Base-by-base conservation (phyloP, 2,888 invertebrate genomes). In the Cosmia pyralina region DNA sequence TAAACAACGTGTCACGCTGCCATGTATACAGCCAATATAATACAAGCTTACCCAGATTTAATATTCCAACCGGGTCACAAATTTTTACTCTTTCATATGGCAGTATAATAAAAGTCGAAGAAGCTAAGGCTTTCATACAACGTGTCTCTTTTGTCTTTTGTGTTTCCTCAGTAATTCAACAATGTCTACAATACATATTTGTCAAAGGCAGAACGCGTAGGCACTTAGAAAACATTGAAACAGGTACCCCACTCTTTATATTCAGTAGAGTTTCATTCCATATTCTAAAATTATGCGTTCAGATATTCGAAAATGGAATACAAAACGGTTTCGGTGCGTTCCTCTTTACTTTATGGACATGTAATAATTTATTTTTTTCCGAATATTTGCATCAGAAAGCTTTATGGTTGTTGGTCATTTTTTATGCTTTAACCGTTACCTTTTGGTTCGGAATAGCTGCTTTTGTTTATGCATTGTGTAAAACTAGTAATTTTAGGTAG, bases 271-370 rank as follows among this genome's bases (percentile, higher is more conserved):
- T 92, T 91, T 88, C 90, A 91, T 94, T 93, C 90, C 89, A 91
- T 93, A 94, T 93, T 93, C 92, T 91, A 93, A 92, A 93, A 92
- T 93, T 93, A 93, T 93, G 90, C 89, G 88, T 89, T 88, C 90
- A 91, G 85, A 87, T 92, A 90, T 90, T 92, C 87, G 87, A 92
- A 92, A 90, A 91, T 87, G 88, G 89, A 91, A 90, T 89, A 91
- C 89, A 89, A 90, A 90, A 90, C 88, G 82, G 88, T 88, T 89
- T 87, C 88, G 79, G 85, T 88, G 84, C 87, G 86, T 86, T 87
- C 85, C 82, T 86, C 79, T 88, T 87, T 87, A 80, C 82, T 87
- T 88, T 90, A 93, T 92, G 90, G 89, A 90, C 90, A 90, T 91
- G 88, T 87, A 88, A 88, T 87, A 88, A 90, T 85, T 85, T 85